Conservation (phyloP, 2,888 invertebrate genomes). For the Pyrgus malvae region DNA sequence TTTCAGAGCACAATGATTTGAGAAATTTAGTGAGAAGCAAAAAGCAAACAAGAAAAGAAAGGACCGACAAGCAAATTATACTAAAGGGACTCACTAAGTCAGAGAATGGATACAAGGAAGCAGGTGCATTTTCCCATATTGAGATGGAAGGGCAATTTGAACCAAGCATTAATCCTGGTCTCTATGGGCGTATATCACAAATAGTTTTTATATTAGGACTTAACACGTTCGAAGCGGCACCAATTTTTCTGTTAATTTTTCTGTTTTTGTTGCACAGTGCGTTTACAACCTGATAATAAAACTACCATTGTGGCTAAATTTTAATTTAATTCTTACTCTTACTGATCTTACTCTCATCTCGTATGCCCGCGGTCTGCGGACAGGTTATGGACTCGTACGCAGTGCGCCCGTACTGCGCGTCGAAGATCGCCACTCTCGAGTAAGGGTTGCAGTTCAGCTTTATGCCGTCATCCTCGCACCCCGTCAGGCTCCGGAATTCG, state of each 20-base stretch:
- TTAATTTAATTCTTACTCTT: no score
- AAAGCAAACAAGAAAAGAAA: slow-evolving; percentile 2
- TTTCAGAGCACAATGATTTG: no score
- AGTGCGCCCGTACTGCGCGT: slow-evolving; percentile 93
- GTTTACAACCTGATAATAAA: no score
- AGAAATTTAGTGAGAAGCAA: neutral
- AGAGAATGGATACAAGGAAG: slow-evolving; percentile 14
- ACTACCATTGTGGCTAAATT: no score
- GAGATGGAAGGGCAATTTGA: slow-evolving; percentile 1
- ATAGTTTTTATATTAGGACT: no score
- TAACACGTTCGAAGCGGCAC: no score
- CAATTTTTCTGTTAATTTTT: no score
- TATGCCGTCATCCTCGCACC: slow-evolving; percentile 93
- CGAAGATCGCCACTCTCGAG: slow-evolving; percentile 92
- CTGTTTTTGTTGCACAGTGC: no score
- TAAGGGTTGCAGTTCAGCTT: slow-evolving; percentile 91
- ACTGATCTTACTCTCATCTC: slow-evolving; percentile 88
- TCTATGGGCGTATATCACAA: no score
- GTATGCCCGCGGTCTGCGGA: slow-evolving; percentile 88
- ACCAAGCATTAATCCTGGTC: no score
- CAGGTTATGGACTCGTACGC: slow-evolving; percentile 90
- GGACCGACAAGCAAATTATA: slow-evolving; percentile 4
- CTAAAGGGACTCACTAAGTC: slow-evolving; percentile 14
- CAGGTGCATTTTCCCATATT: slow-evolving; percentile 8
- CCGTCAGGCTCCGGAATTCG: slow-evolving; percentile 93